These are phyloP conservation scores for Aplysina aerophoba DNA, from an alignment of 37 sponge, comb jelly and placozoan species.

Conservation along the genomic window DNA sequence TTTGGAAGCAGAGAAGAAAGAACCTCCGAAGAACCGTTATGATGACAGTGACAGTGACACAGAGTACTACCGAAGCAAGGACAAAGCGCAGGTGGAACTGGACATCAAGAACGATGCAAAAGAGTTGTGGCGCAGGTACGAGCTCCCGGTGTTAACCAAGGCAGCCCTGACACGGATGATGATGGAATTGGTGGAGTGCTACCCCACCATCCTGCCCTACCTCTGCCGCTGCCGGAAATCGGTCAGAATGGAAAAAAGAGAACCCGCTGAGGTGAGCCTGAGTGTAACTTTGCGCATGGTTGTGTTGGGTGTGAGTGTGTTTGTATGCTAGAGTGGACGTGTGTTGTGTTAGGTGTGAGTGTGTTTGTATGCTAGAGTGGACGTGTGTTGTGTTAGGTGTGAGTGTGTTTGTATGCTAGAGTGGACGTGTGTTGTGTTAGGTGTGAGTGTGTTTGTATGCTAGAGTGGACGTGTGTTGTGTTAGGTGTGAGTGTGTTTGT, in stretches of 20 bases:
- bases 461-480: neutral
- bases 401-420: neutral
- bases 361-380: neutral
- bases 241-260: constrained; percentile 12
- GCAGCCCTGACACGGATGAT: constrained; percentile 80
- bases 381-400: neutral
- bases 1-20: constrained; percentile 9
- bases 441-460: neutral
- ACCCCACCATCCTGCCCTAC: constrained; percentile 54
- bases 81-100: constrained; percentile 14
- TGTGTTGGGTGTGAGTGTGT: constrained; percentile 4
- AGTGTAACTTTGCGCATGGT: neutral
- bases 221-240: neutral
- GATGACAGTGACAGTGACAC: constrained; percentile 6
- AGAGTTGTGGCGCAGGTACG: constrained; percentile 25
- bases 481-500: neutral
- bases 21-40: neutral
- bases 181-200: constrained; percentile 87
- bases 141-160: constrained; percentile 78
- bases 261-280: constrained; percentile 12
- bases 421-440: neutral
- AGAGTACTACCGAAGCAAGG: neutral
- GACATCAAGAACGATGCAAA: constrained; percentile 19
- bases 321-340: neutral
- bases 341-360: neutral